phyloP scores from a whole-genome alignment of 2,888 invertebrate species.

The Dicycla oo region DNA sequence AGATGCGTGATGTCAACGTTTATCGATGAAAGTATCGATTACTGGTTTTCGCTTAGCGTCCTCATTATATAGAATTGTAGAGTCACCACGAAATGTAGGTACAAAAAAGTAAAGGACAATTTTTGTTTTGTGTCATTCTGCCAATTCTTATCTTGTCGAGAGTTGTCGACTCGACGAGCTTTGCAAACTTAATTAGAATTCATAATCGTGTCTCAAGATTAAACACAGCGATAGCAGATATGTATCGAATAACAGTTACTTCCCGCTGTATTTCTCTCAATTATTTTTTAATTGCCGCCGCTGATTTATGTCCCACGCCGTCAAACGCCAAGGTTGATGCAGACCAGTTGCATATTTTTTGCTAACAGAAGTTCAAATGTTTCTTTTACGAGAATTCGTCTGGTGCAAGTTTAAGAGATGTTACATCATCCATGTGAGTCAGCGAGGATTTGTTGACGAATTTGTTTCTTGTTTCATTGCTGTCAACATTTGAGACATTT shows the following conservation, averaged over 20 bases:
- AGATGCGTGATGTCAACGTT: conserved; percentile 47
- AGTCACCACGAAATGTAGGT: conserved; percentile 5
- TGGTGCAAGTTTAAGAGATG: conserved; percentile 81
- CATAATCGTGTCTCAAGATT: conserved; percentile 39
- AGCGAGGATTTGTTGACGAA: conserved; percentile 60
- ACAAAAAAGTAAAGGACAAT: neutral
- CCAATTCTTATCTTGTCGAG: conserved; percentile 16
- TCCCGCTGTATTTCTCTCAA: conserved; percentile 20
- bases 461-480: conserved; percentile 75
- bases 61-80: conserved; percentile 7
- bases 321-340: conserved; percentile 55
- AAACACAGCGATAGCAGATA: conserved; percentile 19
- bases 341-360: conserved; percentile 65
- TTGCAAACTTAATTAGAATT: conserved; percentile 25
- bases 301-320: conserved; percentile 40
- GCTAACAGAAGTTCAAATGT: conserved; percentile 71
- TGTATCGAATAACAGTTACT: conserved; percentile 42
- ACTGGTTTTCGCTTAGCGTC: conserved; percentile 23
- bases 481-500: conserved; percentile 54
- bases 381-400: conserved; percentile 79
- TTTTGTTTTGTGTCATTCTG: neutral
- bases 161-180: conserved; percentile 8
- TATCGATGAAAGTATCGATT: conserved; percentile 62
- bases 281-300: conserved; percentile 44
- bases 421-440: conserved; percentile 84